Conservation (phyloP, 2,113 vertebrate species). For the Leucoraja erinaceus region DNA sequence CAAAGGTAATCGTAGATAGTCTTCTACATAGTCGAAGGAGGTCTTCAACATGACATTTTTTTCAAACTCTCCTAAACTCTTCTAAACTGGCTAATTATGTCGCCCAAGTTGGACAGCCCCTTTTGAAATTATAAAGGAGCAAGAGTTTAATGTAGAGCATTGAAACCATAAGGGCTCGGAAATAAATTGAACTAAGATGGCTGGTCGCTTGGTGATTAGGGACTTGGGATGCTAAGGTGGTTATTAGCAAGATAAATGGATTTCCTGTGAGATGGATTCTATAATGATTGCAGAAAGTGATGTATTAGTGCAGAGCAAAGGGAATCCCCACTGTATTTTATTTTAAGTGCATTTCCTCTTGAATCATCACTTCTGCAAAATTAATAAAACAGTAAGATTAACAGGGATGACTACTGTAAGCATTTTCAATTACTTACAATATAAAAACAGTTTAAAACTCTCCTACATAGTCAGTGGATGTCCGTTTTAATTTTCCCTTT, state of each 20-base stretch:
- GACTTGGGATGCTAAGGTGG: background rate
- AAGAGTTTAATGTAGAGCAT: background rate
- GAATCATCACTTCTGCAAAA: constrained; percentile 7
- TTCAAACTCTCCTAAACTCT: too few species aligned
- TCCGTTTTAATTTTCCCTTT: background rate
- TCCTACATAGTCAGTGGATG: background rate
- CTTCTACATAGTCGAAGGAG: too few species aligned
- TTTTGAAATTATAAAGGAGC: background rate
- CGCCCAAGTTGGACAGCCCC: background rate
- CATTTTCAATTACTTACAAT: background rate
- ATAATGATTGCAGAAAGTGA: background rate
- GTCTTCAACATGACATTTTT: too few species aligned
- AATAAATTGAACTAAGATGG: background rate
- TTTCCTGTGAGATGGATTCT: background rate
- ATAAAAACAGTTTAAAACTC: background rate
- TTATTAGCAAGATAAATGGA: constrained; percentile 27
- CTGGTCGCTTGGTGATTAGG: background rate
- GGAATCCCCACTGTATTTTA: constrained; percentile 13
- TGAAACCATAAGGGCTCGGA: background rate
- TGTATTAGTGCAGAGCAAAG: background rate
- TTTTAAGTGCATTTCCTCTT: constrained; percentile 9
- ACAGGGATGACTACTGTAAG: background rate
- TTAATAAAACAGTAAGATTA: constrained; percentile 28
- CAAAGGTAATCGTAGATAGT: too few species aligned
- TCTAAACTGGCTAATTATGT: too few species aligned